Evolutionary conservation across 2,113 vertebrate genomes (phyloP).

Genomic region (Nesospiza acunhae): DNA sequence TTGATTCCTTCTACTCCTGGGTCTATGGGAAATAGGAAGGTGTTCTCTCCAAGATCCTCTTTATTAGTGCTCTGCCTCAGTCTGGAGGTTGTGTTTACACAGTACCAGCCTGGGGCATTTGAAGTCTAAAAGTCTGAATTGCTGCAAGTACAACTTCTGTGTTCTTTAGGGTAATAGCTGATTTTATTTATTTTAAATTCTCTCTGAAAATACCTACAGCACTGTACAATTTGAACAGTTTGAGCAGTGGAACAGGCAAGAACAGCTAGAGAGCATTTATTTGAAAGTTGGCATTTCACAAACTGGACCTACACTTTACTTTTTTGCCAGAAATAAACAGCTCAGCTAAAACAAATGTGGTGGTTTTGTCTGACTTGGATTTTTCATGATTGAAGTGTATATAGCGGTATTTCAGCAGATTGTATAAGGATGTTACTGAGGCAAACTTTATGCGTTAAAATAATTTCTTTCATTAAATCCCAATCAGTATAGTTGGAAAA

Average conservation of each 20-base stretch:
- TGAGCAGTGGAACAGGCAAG: not conserved
- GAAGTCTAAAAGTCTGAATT: not conserved
- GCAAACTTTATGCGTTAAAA: not conserved
- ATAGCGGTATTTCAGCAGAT: not conserved
- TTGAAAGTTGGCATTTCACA: not conserved
- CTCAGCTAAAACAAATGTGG: not conserved
- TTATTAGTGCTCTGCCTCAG: not conserved
- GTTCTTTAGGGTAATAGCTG: not conserved
- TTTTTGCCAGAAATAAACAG: not conserved
- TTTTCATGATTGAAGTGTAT: not conserved
- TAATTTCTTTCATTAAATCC: not conserved
- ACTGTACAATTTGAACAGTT: not conserved
- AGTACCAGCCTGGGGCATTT: not conserved
- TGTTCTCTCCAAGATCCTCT: not conserved
- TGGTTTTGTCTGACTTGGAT: fast-evolving
- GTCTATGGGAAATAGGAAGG: not conserved
- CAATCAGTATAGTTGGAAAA: not conserved
- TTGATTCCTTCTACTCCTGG: not conserved
- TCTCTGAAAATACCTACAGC: not conserved
- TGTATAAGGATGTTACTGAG: not conserved
- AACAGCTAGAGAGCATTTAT: not conserved
- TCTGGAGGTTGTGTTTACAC: not conserved
- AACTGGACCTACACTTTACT: not conserved
- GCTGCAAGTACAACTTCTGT: not conserved
- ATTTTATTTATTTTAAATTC: not conserved